Evolutionary conservation across 92 coral and sea anemone species (phyloP), one percentile per base, ranked within the genome.

Genomic region (Paragorgia papillata): DNA sequence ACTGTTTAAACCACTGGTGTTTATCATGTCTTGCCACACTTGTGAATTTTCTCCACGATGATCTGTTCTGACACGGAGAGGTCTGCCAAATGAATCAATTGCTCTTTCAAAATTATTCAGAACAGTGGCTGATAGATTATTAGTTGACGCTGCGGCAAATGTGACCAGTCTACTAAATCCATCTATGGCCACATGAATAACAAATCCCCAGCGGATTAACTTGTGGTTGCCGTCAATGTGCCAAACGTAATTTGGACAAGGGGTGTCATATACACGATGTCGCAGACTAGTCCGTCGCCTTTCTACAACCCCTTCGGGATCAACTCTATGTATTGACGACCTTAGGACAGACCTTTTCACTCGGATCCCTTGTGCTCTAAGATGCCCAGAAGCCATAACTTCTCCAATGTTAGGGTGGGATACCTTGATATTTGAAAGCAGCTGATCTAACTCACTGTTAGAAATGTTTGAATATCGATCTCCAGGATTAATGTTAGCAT

Each of bases 221-320:
- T 77, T 77, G 43, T 77, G 82, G 48, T 77, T 77, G n/a, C 56
- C 32, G n/a, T n/a, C n/a, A n/a, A n/a, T n/a, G n/a, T n/a, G n/a
- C n/a, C n/a, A n/a, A n/a, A n/a, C n/a, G n/a, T 40, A 69, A 43
- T 48, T 69, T 14, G 76, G 76, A 49, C 59, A 44, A 14, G 76
- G 76, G 28, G 21, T 39, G 24, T 69, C 76, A 69, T 69, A 69
- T 49, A 39, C 76, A 24, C 76, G 9, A 49, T 69, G 76, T 15
- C 76, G 59, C 10, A 69, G 58, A 18, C 24, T 53, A 14, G 59
- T 19, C 28, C 59, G 29, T 9, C 76, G 19, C 25, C 76, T 15
- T n/a, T 40, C 76, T 12, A 32, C 59, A 44, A 44, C 59, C 10
- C 76, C 76, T 39, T 44, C 76, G 24, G 58, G 76, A 32, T 49